A percentile compares a stretch with the other conserved stretches of the same genome.
Evolutionary conservation across 2,797 vertebrate species (phyloP).

Genomic region (Margarornis squamiger): DNA sequence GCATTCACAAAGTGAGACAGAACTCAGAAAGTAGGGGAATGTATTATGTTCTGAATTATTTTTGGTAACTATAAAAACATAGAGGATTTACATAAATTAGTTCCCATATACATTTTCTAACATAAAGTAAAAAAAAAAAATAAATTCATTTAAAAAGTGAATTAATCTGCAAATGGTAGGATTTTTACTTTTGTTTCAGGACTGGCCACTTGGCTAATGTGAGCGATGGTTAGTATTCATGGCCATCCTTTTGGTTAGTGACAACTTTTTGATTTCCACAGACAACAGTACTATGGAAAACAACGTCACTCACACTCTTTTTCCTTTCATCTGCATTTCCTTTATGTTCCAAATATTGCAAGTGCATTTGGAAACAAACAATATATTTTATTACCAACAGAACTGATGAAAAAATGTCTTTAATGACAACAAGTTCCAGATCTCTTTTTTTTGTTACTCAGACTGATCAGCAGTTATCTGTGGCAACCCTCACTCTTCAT

Average conservation of each 20-base stretch:
- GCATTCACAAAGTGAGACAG: not conserved
- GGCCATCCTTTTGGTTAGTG: conserved; percentile 20
- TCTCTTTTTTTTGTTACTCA: not conserved
- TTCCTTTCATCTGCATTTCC: not conserved
- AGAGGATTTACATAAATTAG: not conserved
- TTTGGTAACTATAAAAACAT: not conserved
- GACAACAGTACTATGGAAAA: not conserved
- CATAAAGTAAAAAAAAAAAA: not conserved
- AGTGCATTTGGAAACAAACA: not conserved
- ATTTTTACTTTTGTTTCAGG: conserved; percentile 4
- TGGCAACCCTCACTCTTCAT: not conserved
- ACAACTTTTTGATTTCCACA: conserved; percentile 29
- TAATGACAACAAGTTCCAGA: not conserved
- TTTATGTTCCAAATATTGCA: not conserved
- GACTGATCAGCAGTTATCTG: not conserved
- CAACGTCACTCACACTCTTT: not conserved
- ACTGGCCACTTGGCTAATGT: not conserved
- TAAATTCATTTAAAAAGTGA: not conserved
- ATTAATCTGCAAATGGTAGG: not conserved
- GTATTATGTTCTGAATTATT: not conserved
- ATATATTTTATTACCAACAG: not conserved
- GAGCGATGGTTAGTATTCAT: conserved; percentile 49
- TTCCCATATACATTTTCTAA: not conserved
- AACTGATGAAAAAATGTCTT: not conserved
- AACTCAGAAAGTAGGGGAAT: not conserved